Conservation (phyloP, 2,113 vertebrate species). For the Diglossa brunneiventris region DNA sequence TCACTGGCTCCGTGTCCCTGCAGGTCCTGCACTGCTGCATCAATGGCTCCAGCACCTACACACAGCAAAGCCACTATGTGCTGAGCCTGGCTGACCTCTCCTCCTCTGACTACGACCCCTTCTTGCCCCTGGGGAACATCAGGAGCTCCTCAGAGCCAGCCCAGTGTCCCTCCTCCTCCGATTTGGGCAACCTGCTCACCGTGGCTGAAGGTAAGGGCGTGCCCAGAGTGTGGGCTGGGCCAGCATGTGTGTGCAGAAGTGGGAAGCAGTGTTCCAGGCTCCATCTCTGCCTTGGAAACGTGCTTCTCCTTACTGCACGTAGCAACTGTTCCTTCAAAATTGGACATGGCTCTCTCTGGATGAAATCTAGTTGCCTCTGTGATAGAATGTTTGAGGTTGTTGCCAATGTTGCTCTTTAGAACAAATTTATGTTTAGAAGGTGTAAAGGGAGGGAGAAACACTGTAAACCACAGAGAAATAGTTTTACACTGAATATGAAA, state of each 20-base stretch:
- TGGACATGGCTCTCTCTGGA: background rate
- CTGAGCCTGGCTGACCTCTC: constrained; percentile 91
- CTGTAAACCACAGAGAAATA: background rate
- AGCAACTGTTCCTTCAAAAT: background rate
- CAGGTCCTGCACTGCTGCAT: constrained; percentile 96
- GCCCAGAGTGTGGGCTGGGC: background rate
- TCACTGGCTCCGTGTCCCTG: background rate
- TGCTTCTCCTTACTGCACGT: accelerated
- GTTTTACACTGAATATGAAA: background rate
- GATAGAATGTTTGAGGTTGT: background rate
- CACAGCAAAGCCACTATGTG: constrained; percentile 91
- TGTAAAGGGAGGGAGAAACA: background rate
- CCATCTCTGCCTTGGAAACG: background rate
- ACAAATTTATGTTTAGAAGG: too few species aligned
- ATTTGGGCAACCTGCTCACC: constrained; percentile 90
- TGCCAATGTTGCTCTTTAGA: background rate
- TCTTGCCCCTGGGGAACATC: constrained; percentile 85
- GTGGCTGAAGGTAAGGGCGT: constrained; percentile 87
- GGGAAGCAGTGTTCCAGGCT: background rate
- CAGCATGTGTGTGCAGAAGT: background rate
- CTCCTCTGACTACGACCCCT: constrained; percentile 87
- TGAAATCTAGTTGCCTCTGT: background rate
- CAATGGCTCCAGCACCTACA: constrained; percentile 89
- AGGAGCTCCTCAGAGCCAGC: constrained; percentile 83
- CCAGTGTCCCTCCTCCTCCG: constrained; percentile 72